These are phyloP conservation scores for Sarotherodon lohbergeri DNA, from an alignment of 2,113 vertebrate genomes.

Conservation along the genomic window DNA sequence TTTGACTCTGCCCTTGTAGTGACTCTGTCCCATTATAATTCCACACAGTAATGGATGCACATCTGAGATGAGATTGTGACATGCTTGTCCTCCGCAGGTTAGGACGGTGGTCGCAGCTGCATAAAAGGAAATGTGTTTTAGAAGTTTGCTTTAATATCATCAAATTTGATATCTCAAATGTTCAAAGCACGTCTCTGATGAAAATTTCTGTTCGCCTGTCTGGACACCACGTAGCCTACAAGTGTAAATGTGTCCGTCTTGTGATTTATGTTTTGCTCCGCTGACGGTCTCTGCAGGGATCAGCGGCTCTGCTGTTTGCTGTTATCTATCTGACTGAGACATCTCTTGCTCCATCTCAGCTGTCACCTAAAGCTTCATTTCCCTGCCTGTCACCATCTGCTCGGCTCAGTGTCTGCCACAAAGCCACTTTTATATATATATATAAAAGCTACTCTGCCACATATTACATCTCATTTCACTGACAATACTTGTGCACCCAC, in stretches of 20 bases:
- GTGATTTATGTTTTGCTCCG: neutral
- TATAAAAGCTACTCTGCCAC: constrained; percentile 29
- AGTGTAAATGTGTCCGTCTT: neutral
- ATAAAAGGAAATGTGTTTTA: neutral
- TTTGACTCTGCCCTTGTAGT: constrained; percentile 59
- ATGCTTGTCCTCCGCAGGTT: constrained; percentile 49
- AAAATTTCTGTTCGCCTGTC: neutral
- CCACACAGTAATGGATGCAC: constrained; percentile 61
- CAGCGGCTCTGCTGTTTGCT: constrained; percentile 1
- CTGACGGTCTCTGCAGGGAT: constrained; percentile 20
- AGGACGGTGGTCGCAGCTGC: neutral
- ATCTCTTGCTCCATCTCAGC: constrained; percentile 46
- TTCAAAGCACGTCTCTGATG: neutral
- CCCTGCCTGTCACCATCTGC: constrained; percentile 32
- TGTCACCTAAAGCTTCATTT: constrained; percentile 45
- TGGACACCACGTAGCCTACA: neutral
- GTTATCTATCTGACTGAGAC: constrained; percentile 52
- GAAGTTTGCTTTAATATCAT: neutral
- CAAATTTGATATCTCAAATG: neutral
- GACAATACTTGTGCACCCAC: neutral
- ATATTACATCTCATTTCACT: constrained; percentile 50
- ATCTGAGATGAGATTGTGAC: constrained; percentile 54
- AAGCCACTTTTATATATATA: neutral
- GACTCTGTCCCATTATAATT: constrained; percentile 51
- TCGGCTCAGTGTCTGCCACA: constrained; percentile 14